A percentile compares a stretch with the other conserved stretches of the same genome.
Conservation (phyloP, 2,113 vertebrate species). For the Garra rufa region DNA sequence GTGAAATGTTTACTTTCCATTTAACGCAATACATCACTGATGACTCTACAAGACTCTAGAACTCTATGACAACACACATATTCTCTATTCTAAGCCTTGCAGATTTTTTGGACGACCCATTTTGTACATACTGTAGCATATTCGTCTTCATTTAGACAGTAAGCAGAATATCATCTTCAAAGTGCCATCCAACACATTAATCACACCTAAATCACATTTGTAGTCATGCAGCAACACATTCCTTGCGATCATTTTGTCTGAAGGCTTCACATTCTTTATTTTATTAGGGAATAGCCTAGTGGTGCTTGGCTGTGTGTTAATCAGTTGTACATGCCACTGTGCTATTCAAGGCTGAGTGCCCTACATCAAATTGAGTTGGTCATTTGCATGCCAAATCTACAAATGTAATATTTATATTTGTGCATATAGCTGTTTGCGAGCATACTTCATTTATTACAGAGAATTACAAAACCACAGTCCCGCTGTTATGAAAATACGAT, state of each 20-base stretch:
- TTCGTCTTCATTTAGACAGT: not conserved
- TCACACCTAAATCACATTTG: conserved; percentile 22
- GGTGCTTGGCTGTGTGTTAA: not conserved
- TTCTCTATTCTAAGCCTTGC: not conserved
- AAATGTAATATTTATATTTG: not conserved
- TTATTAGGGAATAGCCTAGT: conserved; percentile 3
- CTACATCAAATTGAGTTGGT: not conserved
- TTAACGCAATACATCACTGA: not conserved
- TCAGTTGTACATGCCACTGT: not conserved
- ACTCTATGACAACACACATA: not conserved
- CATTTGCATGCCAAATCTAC: conserved; percentile 24
- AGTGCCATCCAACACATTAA: not conserved
- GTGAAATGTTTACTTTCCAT: not conserved
- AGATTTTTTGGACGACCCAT: not conserved
- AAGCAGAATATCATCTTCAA: not conserved
- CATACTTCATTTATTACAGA: not conserved
- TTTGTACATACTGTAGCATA: not conserved
- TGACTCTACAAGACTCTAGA: not conserved
- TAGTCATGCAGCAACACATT: not conserved
- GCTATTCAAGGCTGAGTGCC: conserved; percentile 8
- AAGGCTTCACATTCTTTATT: conserved; percentile 22
- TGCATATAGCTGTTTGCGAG: not conserved
- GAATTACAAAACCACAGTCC: not conserved
- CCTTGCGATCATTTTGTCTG: not conserved
- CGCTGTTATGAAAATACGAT: not conserved